Base-by-base conservation (phyloP, 2,888 invertebrate genomes). In the Clitarchus hookeri region DNA sequence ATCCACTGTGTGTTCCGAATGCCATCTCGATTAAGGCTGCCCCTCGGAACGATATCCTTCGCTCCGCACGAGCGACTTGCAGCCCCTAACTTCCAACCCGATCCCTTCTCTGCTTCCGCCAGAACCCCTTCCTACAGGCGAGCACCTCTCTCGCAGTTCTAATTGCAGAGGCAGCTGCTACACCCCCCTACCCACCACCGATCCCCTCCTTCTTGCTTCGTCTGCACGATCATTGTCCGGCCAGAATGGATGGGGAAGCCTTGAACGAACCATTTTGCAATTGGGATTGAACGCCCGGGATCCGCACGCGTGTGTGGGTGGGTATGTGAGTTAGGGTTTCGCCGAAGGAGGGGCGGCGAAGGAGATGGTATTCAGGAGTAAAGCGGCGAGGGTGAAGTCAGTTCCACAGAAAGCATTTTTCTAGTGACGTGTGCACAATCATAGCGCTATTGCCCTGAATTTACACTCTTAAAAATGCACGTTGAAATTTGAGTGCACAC, bases 181-280 rank as follows among this genome's bases (percentile, higher is more conserved):
- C 48, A 48, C 48, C 48, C 1, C 48, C 48, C 48, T 48, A n/a
- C n/a, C n/a, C n/a, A n/a, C 48, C 48, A 2, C 48, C 36, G 4
- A 48, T 48, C 11, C 48, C 11, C 1, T 16, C 48, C 65, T 23
- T 0, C 65, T 6, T 82, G 82, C 82, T 82, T 36, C 82, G 82
- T 82, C 82, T 82, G 82, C 82, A 19, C 44, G 82, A 82, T 82
- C 82, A 82, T 82, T 82, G 82, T 82, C 82, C 82, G 44, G 27
- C 8, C 82, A 23, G 82, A 82, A 44, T 27, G 82, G 27, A 44
- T 82, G 82, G 82, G 82, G 82, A 23, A 19, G 82, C 36, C 13
- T 19, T 82, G 82, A 82, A 82, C 26, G 82, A 44, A 82, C 82
- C 82, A 82, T 82, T 82, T 82, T 82, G 44, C 82, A 82, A 82